Conservation (phyloP, 2,113 vertebrate species). For the Aptenodytes patagonicus region DNA sequence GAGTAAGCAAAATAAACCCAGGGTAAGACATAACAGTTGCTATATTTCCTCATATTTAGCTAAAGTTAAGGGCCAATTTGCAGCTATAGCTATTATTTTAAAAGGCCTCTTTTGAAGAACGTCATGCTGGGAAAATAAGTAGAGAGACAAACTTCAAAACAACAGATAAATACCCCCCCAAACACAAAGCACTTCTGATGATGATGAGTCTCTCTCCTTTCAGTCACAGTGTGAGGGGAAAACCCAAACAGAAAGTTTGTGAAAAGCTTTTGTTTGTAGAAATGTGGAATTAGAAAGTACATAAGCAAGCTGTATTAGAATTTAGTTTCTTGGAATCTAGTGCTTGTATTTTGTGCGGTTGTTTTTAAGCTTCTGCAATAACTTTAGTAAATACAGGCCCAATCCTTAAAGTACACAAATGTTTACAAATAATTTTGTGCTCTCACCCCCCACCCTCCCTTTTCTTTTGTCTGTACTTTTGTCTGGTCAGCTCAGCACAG, state of each 20-base stretch:
- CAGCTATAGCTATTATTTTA: not conserved
- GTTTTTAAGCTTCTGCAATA: not conserved
- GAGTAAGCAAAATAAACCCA: not conserved
- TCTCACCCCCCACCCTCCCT: accelerated
- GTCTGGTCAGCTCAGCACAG: not conserved
- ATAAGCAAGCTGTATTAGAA: not conserved
- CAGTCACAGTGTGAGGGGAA: not conserved
- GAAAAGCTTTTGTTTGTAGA: not conserved
- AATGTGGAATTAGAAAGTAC: not conserved
- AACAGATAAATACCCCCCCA: not conserved
- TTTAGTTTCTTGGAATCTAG: not conserved
- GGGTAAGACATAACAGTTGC: not conserved
- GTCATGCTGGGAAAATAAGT: not conserved
- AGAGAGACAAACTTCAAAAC: not conserved
- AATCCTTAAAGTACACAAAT: not conserved
- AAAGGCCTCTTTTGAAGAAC: not conserved
- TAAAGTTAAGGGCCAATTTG: not conserved
- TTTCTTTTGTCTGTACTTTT: not conserved
- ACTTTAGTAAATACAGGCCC: not conserved
- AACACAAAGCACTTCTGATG: not conserved
- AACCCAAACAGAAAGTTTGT: not conserved
- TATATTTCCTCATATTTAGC: not conserved
- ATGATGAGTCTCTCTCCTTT: not conserved
- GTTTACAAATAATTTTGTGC: not conserved
- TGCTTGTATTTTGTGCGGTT: accelerated